phyloP scores from a whole-genome alignment of 2,888 invertebrate species.

The Ptycholaimellus sp. region DNA sequence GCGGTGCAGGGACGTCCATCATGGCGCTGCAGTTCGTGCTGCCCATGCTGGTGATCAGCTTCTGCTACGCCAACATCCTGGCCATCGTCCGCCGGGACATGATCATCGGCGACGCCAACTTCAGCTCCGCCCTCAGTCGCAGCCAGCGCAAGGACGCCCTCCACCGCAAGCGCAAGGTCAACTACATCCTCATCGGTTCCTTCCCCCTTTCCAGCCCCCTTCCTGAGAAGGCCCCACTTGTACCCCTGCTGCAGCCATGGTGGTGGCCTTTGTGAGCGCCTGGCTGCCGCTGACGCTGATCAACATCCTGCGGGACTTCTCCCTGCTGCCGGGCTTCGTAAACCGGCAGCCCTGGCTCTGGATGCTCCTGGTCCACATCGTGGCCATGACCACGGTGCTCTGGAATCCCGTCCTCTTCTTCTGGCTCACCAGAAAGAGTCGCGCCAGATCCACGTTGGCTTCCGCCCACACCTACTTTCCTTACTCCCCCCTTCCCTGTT shows the following conservation, averaged over 20 bases:
- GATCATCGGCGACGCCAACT: conserved; percentile 21
- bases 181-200: conserved; percentile 14
- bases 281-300: conserved; percentile 22
- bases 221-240: too few species aligned
- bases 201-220: too few species aligned
- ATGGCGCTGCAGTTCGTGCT: conserved; percentile 16
- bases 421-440: conserved; percentile 24
- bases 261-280: conserved; percentile 25
- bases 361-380: conserved; percentile 18
- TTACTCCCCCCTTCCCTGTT: too few species aligned
- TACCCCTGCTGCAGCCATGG: too few species aligned
- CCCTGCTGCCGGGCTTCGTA: conserved; percentile 15
- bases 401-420: conserved; percentile 25
- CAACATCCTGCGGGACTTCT: conserved; percentile 21
- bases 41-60: conserved; percentile 15
- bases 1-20: too few species aligned
- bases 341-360: conserved; percentile 19
- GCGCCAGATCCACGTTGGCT: too few species aligned
- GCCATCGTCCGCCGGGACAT: conserved; percentile 17
- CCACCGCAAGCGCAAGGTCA: conserved; percentile 12
- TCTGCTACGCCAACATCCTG: conserved; percentile 22
- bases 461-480: too few species aligned
- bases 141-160: conserved; percentile 20
- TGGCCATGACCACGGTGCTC: conserved; percentile 20
- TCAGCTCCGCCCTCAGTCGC: conserved; percentile 17